Conservation (phyloP, 2,888 invertebrate species). For the Xestoiulus laeticollis region DNA sequence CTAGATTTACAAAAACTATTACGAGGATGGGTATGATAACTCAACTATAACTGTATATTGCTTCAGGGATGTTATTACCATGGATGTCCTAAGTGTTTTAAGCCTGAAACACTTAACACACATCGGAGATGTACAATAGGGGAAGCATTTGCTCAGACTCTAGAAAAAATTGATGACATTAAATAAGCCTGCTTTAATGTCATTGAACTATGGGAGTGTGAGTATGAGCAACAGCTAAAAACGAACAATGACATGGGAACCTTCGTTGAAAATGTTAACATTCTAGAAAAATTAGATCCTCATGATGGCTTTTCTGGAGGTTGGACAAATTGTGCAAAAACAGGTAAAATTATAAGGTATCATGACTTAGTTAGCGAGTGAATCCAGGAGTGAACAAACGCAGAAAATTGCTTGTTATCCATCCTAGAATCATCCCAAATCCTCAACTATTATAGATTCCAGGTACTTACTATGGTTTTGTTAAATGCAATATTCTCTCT, state of each 20-base stretch:
- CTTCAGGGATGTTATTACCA: conserved; percentile 58
- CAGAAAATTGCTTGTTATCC: not conserved
- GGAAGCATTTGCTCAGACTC: conserved; percentile 50
- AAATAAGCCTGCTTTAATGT: not conserved
- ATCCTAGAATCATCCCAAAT: conserved; percentile 54
- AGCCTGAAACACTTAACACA: not conserved
- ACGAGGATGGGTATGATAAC: not conserved
- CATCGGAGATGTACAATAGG: conserved; percentile 50
- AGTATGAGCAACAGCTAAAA: conserved; percentile 57
- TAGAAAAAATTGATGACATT: conserved; percentile 53
- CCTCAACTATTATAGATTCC: no score
- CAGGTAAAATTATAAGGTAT: conserved; percentile 59
- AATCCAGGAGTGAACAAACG: not conserved
- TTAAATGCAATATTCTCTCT: conserved; percentile 17
- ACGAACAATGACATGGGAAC: conserved; percentile 48
- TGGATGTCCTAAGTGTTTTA: conserved; percentile 57
- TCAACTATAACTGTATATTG: conserved; percentile 54
- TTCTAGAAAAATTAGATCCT: conserved; percentile 54
- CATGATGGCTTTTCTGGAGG: conserved; percentile 60
- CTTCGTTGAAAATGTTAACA: not conserved
- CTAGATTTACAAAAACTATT: not conserved
- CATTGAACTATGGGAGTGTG: conserved; percentile 58
- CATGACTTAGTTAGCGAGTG: conserved; percentile 59
- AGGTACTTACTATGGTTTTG: not conserved
- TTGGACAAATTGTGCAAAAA: conserved; percentile 58